Percentiles rank a stretch among this genome's conserved stretches.
Conservation (phyloP, 2,888 invertebrate species). For the Iphiclides podalirius region DNA sequence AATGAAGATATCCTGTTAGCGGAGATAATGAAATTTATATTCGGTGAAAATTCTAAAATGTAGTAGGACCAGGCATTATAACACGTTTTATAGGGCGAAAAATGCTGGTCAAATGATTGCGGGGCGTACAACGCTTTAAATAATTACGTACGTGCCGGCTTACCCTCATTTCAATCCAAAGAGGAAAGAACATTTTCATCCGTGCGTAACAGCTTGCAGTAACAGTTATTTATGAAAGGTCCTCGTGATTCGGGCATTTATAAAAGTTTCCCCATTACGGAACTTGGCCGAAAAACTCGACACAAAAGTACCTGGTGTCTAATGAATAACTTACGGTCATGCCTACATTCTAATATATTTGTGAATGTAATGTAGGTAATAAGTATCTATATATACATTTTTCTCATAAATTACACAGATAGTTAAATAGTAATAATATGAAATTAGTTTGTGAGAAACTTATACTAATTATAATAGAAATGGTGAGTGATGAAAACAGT, state of each 20-base stretch:
- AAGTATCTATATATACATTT: too few relatives aligned
- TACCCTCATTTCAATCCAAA: constrained; percentile 58
- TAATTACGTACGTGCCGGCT: constrained; percentile 71
- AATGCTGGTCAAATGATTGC: constrained; percentile 42
- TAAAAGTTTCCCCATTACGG: constrained; percentile 75
- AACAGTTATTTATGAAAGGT: constrained; percentile 72
- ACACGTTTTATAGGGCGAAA: constrained; percentile 47
- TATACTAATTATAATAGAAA: too few relatives aligned
- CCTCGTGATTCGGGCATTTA: constrained; percentile 66
- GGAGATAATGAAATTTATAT: constrained; percentile 9
- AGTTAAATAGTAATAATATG: too few relatives aligned
- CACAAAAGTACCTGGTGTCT: constrained; percentile 13
- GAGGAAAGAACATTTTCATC: constrained; percentile 47
- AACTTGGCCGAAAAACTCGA: constrained; percentile 37
- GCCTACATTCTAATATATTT: background rate
- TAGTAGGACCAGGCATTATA: constrained; percentile 38
- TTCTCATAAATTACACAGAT: too few relatives aligned
- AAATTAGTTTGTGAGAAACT: too few relatives aligned
- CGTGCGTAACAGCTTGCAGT: constrained; percentile 77
- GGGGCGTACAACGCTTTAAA: constrained; percentile 49
- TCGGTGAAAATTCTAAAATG: constrained; percentile 8
- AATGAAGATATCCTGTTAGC: background rate
- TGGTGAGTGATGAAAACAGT: too few relatives aligned
- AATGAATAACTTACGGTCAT: constrained; percentile 12
- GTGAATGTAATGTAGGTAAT: background rate